Evolutionary conservation across 2,797 vertebrate genomes (phyloP).

Genomic region (Spea hammondii): DNA sequence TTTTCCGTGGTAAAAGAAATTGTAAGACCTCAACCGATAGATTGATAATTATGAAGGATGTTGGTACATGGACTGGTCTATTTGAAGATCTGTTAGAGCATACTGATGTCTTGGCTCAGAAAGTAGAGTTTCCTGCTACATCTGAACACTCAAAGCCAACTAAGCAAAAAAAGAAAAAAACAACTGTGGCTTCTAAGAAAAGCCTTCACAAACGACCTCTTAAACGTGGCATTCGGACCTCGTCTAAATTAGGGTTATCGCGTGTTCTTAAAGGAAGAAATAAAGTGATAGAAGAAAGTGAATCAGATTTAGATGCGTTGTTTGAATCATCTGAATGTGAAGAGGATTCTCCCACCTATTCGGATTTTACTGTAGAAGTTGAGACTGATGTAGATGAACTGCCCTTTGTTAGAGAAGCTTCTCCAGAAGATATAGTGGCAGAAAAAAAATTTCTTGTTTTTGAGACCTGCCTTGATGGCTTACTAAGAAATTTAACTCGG

Average conservation of each 20-base stretch:
- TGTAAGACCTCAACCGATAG: neutral
- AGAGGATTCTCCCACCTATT: neutral
- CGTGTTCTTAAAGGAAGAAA: too few relatives aligned
- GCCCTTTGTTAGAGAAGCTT: neutral
- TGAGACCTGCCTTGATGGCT: conserved; percentile 9
- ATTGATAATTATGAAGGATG: neutral
- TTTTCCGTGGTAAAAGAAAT: neutral
- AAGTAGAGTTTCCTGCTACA: too few relatives aligned
- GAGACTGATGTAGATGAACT: neutral
- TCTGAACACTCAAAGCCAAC: too few relatives aligned
- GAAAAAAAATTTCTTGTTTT: conserved; percentile 13
- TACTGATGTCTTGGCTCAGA: too few relatives aligned
- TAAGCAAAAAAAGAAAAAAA: neutral
- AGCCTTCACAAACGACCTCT: neutral
- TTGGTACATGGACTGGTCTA: neutral
- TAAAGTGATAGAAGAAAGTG: too few relatives aligned
- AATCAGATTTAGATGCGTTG: neutral
- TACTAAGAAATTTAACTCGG: neutral
- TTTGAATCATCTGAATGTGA: neutral
- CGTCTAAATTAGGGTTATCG: too few relatives aligned
- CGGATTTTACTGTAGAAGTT: neutral
- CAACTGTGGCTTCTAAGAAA: neutral
- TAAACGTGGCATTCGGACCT: too few relatives aligned
- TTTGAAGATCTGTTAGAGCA: neutral
- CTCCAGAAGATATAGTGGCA: neutral